Evolutionary conservation across 2,888 invertebrate genomes (phyloP).

Genomic region (Heliconius ismenius): DNA sequence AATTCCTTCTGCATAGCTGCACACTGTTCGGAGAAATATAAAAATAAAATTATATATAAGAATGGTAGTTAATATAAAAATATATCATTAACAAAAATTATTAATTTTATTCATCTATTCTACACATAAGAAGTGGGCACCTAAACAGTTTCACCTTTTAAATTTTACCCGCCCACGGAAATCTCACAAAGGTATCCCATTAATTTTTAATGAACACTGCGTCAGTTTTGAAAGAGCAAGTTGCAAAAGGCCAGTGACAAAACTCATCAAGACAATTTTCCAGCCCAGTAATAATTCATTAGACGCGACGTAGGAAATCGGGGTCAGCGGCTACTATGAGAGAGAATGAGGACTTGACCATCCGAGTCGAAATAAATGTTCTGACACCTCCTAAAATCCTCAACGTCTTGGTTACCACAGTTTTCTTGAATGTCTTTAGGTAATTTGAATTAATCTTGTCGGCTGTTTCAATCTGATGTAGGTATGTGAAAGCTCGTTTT

Average conservation of each 20-base stretch:
- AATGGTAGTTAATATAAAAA: not conserved
- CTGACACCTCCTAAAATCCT: conserved; percentile 27
- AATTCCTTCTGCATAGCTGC: too few relatives aligned
- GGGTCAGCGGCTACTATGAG: conserved; percentile 42
- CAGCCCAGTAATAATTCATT: conserved; percentile 45
- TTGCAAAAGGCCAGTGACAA: conserved; percentile 37
- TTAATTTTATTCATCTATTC: not conserved
- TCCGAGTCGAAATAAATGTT: conserved; percentile 36
- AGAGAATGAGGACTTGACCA: conserved; percentile 37
- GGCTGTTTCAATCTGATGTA: not conserved
- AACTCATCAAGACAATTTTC: conserved; percentile 46
- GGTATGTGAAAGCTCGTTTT: not conserved
- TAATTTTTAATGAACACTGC: conserved; percentile 32
- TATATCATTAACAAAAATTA: not conserved
- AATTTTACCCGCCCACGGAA: conserved; percentile 11
- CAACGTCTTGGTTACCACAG: not conserved
- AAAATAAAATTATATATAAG: not conserved
- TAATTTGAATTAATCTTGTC: not conserved
- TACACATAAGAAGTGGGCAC: not conserved
- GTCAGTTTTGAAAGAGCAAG: conserved; percentile 34
- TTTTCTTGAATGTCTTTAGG: not conserved
- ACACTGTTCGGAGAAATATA: too few relatives aligned
- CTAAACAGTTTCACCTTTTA: conserved; percentile 14
- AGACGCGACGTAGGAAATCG: conserved; percentile 44
- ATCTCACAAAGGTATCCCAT: conserved; percentile 31